Evolutionary conservation across 2,113 vertebrate species (phyloP), one percentile per base, ranked within the genome.

Genomic region (Microtus oregoni): DNA sequence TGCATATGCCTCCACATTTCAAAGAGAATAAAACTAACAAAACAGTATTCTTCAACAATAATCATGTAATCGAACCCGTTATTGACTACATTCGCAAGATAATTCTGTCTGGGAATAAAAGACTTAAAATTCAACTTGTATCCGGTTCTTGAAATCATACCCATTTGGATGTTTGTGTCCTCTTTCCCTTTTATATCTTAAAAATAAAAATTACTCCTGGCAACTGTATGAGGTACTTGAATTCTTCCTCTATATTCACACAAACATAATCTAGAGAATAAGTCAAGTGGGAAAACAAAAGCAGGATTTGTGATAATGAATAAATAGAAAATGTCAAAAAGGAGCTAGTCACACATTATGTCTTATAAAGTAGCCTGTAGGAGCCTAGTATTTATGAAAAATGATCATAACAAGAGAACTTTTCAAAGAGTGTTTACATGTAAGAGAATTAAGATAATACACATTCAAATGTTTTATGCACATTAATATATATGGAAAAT

Each of bases 271-370:
- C 47, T 65, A 81, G 32, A 83, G 32, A 89, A 38, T 68, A 89
- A 81, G 12, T 0, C 13, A 86, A 70, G 5, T 90, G 9, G 7
- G 20, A 83, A 92, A 92, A 22, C 50, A 77, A 90, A 83, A 90
- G 35, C 11, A 50, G 7, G 1, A 50, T 14, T 78, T 90, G n/a
- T 35, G 28, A 89, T 41, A 68, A 94, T 58, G 13, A 47, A 72
- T 85, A 91, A 58, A 78, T 82, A 92, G 17, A 75, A 95, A 93
- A 58, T 55, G 5, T 83, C n/a, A 94, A 83, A 12, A 72, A 35
- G 52, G 13, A 79, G 9, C 17, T 78, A 75, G 11, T 14, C 86
- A 92, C 65, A 14, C 26, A 94, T 92, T 6, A 41, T 77, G 7
- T 35, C 67, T 72, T 58, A 47, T 47, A 78, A 87, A 82, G 19